A percentile compares a stretch with the other conserved stretches of the same genome.
Evolutionary conservation across 2,113 vertebrate genomes (phyloP).

Genomic region (Tyrannus savana): DNA sequence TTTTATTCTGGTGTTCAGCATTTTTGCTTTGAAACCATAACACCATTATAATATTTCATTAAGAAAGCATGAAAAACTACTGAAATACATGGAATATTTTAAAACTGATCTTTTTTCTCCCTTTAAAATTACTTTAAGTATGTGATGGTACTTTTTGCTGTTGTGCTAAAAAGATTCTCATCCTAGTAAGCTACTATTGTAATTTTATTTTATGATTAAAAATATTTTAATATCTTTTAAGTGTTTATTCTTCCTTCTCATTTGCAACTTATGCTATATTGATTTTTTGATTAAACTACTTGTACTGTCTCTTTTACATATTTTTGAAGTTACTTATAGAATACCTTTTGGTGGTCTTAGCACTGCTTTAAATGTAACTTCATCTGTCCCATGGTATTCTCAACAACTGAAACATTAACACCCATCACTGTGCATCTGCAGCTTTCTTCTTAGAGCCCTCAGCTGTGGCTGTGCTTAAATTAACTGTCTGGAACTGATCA

Average conservation of each 20-base stretch:
- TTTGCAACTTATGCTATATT: not conserved
- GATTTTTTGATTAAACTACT: not conserved
- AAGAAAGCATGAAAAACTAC: not conserved
- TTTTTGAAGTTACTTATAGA: not conserved
- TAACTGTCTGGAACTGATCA: not conserved
- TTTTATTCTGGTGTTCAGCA: not conserved
- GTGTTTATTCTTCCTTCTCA: not conserved
- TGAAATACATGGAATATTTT: not conserved
- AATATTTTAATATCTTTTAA: not conserved
- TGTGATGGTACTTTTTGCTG: not conserved
- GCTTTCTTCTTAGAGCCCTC: not conserved
- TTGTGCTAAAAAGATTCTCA: not conserved
- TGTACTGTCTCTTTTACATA: not conserved
- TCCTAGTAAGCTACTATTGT: not conserved
- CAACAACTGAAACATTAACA: not conserved
- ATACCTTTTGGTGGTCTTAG: not conserved
- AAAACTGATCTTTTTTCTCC: not conserved
- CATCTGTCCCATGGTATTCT: not conserved
- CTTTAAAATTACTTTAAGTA: not conserved
- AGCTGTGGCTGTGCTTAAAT: not conserved
- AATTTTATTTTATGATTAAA: slow-evolving; percentile 5
- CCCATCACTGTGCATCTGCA: not conserved
- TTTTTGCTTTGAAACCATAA: not conserved
- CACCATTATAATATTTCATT: not conserved
- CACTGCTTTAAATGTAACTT: not conserved